Percentiles rank a stretch among this genome's conserved stretches.
phyloP scores from a whole-genome alignment of 2,113 vertebrate species.

The Anarrhichthys ocellatus region DNA sequence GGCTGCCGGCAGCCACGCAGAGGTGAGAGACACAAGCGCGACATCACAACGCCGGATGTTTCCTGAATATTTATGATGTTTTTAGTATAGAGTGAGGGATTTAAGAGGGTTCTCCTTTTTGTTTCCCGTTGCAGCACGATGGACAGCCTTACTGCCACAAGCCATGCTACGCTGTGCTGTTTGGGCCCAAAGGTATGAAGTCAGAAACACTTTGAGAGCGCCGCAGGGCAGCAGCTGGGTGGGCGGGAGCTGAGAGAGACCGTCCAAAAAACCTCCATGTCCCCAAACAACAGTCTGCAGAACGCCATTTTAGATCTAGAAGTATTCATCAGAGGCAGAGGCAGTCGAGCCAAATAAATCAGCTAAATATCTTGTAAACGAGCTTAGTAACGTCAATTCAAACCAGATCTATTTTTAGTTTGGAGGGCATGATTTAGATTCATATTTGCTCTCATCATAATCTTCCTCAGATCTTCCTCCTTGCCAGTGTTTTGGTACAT shows the following conservation, averaged over 20 bases:
- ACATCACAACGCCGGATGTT: background rate
- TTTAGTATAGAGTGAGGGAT: background rate
- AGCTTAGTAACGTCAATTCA: no score
- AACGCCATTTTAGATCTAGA: background rate
- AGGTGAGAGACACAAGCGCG: conserved; percentile 80
- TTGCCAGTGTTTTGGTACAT: no score
- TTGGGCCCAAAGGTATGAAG: conserved; percentile 92
- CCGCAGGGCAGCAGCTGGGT: background rate
- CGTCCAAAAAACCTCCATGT: background rate
- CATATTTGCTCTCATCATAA: no score
- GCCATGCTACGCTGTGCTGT: conserved; percentile 93
- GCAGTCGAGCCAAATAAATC: background rate
- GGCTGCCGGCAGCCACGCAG: conserved; percentile 90
- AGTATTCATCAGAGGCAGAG: no score
- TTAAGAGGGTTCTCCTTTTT: background rate
- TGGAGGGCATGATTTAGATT: no score
- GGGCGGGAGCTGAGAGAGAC: background rate
- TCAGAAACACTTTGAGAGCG: background rate
- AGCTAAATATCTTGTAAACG: background rate
- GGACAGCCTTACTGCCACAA: conserved; percentile 97
- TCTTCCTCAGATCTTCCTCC: no score
- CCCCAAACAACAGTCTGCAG: background rate
- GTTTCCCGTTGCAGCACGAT: conserved; percentile 85
- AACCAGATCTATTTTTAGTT: no score
- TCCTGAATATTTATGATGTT: no score